phyloP scores from a whole-genome alignment of 2,113 vertebrate genomes.

The Catharus minimus region DNA sequence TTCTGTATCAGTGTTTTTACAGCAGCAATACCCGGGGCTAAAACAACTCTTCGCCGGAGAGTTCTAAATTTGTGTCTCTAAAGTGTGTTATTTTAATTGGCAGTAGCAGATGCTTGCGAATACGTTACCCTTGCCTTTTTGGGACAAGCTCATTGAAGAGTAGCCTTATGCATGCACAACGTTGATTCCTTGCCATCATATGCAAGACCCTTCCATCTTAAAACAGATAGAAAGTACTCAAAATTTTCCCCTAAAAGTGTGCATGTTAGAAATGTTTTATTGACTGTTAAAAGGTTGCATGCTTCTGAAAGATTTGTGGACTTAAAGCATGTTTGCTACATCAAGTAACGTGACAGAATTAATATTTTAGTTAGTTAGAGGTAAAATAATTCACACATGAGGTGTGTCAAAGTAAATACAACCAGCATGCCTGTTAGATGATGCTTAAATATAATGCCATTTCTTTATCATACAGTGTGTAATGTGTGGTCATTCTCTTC shows the following conservation, averaged over 20 bases:
- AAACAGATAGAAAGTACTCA: not conserved
- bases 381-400: not conserved
- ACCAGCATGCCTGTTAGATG: not conserved
- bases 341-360: not conserved
- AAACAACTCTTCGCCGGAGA: not conserved
- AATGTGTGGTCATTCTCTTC: conserved; percentile 33
- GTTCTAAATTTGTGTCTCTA: not conserved
- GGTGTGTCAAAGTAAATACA: not conserved
- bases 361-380: not conserved
- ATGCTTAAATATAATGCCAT: not conserved
- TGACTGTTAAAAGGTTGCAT: not conserved
- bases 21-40: not conserved
- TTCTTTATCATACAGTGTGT: conserved; percentile 4
- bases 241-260: not conserved
- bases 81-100: not conserved
- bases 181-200: not conserved
- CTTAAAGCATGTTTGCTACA: not conserved
- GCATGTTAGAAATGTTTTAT: not conserved
- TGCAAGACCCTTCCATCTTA: not conserved
- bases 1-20: not conserved
- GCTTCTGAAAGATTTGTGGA: not conserved
- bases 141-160: not conserved
- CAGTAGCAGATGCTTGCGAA: not conserved
- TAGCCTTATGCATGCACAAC: fast-evolving
- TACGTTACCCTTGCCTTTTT: not conserved